A percentile compares a stretch with the other conserved stretches of the same genome.
These are phyloP conservation scores for Teleiodes luculella DNA, from an alignment of 2,888 invertebrate genomes.

Conservation along the genomic window DNA sequence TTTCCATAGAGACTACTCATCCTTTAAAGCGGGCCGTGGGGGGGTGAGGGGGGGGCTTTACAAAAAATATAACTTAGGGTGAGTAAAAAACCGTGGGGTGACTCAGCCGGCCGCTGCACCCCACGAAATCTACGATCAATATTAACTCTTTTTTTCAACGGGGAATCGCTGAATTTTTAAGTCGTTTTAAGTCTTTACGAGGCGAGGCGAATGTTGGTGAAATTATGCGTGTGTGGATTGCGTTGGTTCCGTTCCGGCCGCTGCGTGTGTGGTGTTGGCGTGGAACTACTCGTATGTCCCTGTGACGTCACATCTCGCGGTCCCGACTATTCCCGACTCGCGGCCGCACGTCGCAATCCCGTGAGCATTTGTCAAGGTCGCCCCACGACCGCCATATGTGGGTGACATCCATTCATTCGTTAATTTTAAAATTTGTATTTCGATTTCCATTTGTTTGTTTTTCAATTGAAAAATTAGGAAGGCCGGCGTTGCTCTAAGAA, in stretches of 20 bases:
- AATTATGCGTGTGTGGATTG: constrained; percentile 42
- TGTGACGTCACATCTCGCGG: constrained; percentile 26
- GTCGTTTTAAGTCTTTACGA: constrained; percentile 58
- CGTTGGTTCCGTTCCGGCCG: constrained; percentile 34
- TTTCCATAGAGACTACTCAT: constrained; percentile 80
- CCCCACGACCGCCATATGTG: constrained; percentile 44
- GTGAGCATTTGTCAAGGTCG: constrained; percentile 64
- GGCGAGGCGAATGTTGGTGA: constrained; percentile 28
- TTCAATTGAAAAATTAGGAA: neutral
- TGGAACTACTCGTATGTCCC: constrained; percentile 1
- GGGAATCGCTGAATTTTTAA: constrained; percentile 74
- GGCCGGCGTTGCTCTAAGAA: no score
- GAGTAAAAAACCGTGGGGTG: constrained; percentile 80
- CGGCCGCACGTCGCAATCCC: constrained; percentile 34
- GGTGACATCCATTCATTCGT: constrained; percentile 38
- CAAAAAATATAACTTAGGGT: constrained; percentile 80
- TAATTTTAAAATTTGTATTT: constrained; percentile 1
- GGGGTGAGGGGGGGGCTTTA: constrained; percentile 62
- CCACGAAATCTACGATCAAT: constrained; percentile 80
- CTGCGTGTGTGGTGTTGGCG: constrained; percentile 15
- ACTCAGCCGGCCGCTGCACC: constrained; percentile 79
- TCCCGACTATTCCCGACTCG: no score
- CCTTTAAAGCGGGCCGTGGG: constrained; percentile 76
- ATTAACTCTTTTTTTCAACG: constrained; percentile 79
- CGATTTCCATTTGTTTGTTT: constrained; percentile 7